Base-by-base conservation (phyloP, 2,113 vertebrate genomes). In the Monarcha castaneiventris region DNA sequence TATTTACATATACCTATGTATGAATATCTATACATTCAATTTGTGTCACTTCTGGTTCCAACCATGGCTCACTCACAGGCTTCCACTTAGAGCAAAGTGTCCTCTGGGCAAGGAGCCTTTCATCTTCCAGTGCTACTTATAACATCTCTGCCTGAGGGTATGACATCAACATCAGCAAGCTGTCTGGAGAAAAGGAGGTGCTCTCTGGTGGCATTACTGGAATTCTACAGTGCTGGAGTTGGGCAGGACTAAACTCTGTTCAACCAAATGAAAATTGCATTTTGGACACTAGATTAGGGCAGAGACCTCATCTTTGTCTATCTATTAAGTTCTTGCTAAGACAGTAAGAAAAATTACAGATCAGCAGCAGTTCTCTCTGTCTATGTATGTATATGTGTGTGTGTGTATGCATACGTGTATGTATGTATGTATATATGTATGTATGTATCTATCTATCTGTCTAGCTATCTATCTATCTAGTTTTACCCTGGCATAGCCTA, bases 351-450 rank as follows among this genome's bases (percentile, higher is more conserved):
- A 64, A 80, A 66, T 16, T 52, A 13, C 35, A 85, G 16, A 16
- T 32, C 55, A 23, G n/a, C 17, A 90, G 15, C 6, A 37, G 20
- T 1, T 64, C 5, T 59, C 6, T 41, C 10, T 3, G 0, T 25
- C 6, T 16, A 4, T 29, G 23, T n/a, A n/a, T 10, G 11, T 9
- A 49, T 41, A 6, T 32, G 9, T 35, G 1, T 23, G 3, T 48
- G 2, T 21, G 3, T 41, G 2, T 20, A 39, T 32, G 7, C 21
- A 41, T 52, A 1, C 35, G 22, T 30, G 1, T 7, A 44, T 35
- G 2, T 26, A n/a, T 49, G 0, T 39, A 14, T 54, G 0, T n/a
- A 33, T 25, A 5, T 81, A 41, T 59, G 32, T 52, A 35, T 30
- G 20, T 62, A 20, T 27, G 4, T 32, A 16, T 22, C 17, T 39